A percentile compares a stretch with the other conserved stretches of the same genome.
Conservation (phyloP, 2,113 vertebrate genomes). For the Calonectris borealis region DNA sequence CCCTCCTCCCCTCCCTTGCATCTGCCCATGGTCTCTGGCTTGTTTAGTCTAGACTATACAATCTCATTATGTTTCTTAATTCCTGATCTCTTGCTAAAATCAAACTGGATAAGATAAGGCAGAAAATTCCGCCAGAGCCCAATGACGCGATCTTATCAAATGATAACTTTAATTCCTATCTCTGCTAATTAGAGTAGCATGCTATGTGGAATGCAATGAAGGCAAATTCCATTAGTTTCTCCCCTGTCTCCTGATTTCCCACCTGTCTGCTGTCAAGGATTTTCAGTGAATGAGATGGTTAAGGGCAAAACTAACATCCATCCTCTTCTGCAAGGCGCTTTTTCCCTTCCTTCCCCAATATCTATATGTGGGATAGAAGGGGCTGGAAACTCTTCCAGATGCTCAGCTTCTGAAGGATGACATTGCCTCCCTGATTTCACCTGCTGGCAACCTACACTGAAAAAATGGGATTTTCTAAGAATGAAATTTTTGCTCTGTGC, state of each 20-base stretch:
- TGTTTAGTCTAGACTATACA: constrained; percentile 7
- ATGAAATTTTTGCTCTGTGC: neutral
- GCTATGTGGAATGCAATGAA: neutral
- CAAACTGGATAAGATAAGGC: neutral
- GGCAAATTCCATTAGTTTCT: neutral
- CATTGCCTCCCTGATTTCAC: neutral
- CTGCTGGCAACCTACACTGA: neutral
- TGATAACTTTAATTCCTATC: neutral
- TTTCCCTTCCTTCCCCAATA: neutral
- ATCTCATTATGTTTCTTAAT: neutral
- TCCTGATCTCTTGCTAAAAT: neutral
- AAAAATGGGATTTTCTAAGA: neutral
- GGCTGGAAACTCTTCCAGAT: neutral
- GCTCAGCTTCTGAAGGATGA: neutral
- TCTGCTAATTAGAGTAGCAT: neutral
- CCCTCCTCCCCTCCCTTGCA: neutral
- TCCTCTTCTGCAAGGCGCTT: neutral
- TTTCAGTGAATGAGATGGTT: neutral
- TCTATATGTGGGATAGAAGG: neutral
- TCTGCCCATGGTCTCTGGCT: neutral
- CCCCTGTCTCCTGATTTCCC: neutral
- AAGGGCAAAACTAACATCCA: neutral
- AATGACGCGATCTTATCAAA: neutral
- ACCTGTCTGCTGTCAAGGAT: neutral
- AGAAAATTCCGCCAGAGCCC: neutral